Percentiles rank a stretch among this genome's conserved stretches.
Evolutionary conservation across 2,888 invertebrate genomes (phyloP).

Genomic region (Conops quadrifasciatus): DNA sequence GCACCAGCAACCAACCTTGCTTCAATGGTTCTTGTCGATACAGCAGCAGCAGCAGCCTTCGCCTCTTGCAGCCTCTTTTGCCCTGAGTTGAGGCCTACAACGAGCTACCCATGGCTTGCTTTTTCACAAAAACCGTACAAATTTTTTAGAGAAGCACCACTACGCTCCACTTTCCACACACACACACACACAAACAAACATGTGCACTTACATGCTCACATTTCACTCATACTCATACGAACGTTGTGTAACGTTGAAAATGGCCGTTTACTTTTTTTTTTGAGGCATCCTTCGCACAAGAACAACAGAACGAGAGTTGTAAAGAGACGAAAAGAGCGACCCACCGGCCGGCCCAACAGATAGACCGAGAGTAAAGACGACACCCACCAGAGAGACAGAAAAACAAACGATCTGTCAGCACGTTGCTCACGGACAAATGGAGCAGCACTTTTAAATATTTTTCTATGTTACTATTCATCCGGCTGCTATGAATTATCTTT

Average conservation of each 20-base stretch:
- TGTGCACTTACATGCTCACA: not conserved
- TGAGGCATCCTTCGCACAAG: not conserved
- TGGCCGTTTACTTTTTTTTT: not conserved
- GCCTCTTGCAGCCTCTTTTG: conserved; percentile 12
- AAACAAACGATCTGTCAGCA: no score
- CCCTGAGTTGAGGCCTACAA: conserved; percentile 16
- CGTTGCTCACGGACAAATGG: no score
- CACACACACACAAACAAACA: not conserved
- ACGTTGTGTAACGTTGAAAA: not conserved
- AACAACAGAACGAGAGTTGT: no score
- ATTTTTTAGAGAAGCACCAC: no score
- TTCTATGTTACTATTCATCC: not conserved
- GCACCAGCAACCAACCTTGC: conserved; percentile 24
- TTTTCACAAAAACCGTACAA: not conserved
- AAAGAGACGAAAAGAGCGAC: no score
- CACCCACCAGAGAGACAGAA: no score
- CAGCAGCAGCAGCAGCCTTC: no score
- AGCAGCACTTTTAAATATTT: not conserved
- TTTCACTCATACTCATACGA: not conserved
- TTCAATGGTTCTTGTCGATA: conserved; percentile 24
- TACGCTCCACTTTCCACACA: not conserved
- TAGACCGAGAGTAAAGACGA: no score
- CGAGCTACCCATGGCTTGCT: not conserved
- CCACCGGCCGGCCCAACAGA: no score
- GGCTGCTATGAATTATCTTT: not conserved